These are phyloP conservation scores for Pipa parva DNA, from an alignment of 2,113 vertebrate genomes.

Conservation along the genomic window DNA sequence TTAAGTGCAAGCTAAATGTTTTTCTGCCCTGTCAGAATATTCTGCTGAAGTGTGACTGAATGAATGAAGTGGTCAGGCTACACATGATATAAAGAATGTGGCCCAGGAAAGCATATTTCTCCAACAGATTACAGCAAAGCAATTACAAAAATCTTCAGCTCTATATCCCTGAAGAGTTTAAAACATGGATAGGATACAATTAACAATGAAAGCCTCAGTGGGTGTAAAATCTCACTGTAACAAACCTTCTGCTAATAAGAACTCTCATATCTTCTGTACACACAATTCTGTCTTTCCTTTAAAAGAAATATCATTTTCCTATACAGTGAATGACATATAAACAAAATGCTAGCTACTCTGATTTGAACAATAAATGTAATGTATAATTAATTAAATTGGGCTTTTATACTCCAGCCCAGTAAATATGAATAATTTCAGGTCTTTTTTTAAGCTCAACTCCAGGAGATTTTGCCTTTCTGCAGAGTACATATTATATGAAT, in stretches of 20 bases:
- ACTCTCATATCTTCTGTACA: background rate
- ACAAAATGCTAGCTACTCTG: no score
- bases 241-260: background rate
- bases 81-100: slow-evolving; percentile 7
- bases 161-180: background rate
- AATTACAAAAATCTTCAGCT: background rate
- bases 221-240: background rate
- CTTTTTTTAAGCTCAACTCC: background rate
- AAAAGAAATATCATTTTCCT: background rate
- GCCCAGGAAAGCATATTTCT: slow-evolving; percentile 5
- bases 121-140: background rate
- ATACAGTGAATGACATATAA: background rate
- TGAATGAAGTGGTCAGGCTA: slow-evolving; percentile 27
- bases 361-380: no score
- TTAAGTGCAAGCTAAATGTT: slow-evolving; percentile 2
- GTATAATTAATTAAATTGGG: no score
- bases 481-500: background rate
- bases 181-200: background rate
- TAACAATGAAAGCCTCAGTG: background rate
- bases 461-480: background rate
- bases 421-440: no score
- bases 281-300: background rate
- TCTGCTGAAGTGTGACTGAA: slow-evolving; percentile 4
- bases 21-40: slow-evolving; percentile 2
- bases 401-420: no score